phyloP scores from a whole-genome alignment of 2,888 invertebrate species.

The Acrocera orbiculus region DNA sequence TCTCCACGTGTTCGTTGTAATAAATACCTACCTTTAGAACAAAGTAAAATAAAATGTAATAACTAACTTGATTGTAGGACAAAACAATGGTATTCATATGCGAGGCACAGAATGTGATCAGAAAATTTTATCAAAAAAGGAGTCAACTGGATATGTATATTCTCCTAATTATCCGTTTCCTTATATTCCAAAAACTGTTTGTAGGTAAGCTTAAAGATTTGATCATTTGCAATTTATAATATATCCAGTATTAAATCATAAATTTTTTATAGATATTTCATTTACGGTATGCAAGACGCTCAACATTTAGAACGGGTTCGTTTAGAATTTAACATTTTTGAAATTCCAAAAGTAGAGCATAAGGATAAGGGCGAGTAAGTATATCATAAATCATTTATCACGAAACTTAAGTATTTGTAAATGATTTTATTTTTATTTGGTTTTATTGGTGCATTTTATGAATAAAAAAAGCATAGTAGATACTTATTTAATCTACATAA shows the following conservation, averaged over 20 bases:
- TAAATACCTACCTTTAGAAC: no score
- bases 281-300: conserved; percentile 95
- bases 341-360: conserved; percentile 61
- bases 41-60: no score
- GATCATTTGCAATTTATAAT: not conserved
- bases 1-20: no score
- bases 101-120: conserved; percentile 98
- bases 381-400: not conserved
- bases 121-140: conserved; percentile 85
- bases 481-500: no score
- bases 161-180: conserved; percentile 94
- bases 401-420: not conserved
- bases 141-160: conserved; percentile 80
- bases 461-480: not conserved
- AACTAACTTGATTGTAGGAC: no score
- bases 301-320: conserved; percentile 89
- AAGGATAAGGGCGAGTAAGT: conserved; percentile 62
- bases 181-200: conserved; percentile 90
- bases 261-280: conserved; percentile 55
- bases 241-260: not conserved
- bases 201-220: conserved; percentile 41
- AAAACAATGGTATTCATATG: conserved; percentile 87
- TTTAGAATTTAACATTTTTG: conserved; percentile 73
- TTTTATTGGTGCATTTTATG: not conserved
- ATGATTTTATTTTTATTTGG: not conserved